A percentile compares a stretch with the other conserved stretches of the same genome.
These are phyloP conservation scores for Linepithema humile DNA, from an alignment of 1,140 invertebrate genomes.

Conservation along the genomic window DNA sequence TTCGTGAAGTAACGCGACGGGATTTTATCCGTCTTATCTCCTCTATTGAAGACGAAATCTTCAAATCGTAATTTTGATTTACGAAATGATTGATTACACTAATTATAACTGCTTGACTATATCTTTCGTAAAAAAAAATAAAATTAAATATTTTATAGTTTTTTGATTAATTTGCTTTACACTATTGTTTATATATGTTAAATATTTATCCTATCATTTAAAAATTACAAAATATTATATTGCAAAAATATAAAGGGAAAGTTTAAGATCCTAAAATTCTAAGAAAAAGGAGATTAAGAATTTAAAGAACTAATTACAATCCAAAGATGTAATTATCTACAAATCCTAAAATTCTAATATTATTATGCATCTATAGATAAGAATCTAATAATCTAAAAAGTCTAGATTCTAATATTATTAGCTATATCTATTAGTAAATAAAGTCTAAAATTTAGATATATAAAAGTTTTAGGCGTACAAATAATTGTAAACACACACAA, in stretches of 20 bases:
- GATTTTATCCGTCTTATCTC: too few species aligned
- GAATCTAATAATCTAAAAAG: conserved; percentile 26
- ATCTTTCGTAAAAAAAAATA: too few species aligned
- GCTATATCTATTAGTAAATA: conserved; percentile 21
- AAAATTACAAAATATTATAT: neutral
- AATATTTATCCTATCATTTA: neutral
- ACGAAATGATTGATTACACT: neutral
- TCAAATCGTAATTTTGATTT: neutral
- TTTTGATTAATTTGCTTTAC: neutral
- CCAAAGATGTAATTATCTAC: too few species aligned
- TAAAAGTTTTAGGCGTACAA: neutral
- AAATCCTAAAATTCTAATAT: neutral
- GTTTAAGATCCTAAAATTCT: neutral
- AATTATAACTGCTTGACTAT: too few species aligned
- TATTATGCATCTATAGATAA: neutral
- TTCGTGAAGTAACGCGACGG: neutral
- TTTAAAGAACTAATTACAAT: neutral
- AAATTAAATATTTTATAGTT: neutral
- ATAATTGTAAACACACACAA: neutral
- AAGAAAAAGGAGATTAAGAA: neutral
- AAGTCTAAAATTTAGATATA: neutral
- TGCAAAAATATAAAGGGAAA: neutral
- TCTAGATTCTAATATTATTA: conserved; percentile 26
- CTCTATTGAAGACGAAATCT: neutral
- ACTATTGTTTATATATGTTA: too few species aligned